Base-by-base conservation (phyloP, 2,113 vertebrate species). In the Ibidorhyncha struthersii region DNA sequence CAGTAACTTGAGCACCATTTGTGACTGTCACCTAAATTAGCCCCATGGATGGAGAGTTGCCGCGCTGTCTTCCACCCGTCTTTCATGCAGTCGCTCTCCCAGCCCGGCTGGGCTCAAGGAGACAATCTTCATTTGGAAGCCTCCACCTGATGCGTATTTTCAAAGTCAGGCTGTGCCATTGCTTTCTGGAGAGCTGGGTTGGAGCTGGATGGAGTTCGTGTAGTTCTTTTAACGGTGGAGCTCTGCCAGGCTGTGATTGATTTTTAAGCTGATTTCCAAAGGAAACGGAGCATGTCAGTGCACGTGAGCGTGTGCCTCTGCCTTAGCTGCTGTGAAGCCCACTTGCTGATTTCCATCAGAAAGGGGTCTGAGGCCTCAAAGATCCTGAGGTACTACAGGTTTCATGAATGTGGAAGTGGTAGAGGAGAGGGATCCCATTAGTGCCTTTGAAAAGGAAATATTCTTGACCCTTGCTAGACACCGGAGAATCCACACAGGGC, bases 271-370 rank as follows among this genome's bases (percentile, higher is more conserved):
- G 0, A 6, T 80, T 81, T 73, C 63, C 69, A n/a, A 32, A 86
- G 76, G 50, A 66, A 53, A 6, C 0, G 0, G 70, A 61, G 17
- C 8, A 0, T 40, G 63, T 38, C 21, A 1, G 40, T 8, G 20
- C 69, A 23, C 9, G 8, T 10, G 52, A 50, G 81, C 0, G 16
- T 8, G 61, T 10, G 22, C 29, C 30, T 22, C 81, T 52, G 25
- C 62, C 49, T 0, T 16, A 6, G 12, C 13, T 29, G 21, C 66
- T 3, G 1, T 12, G 29, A 59, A 65, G 49, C 36, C 36, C 43
- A 5, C 34, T 13, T 26, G 4, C 27, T 16, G 32, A 25, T 25
- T 40, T 18, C 72, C 52, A 9, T 43, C 56, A 27, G 61, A 32
- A 52, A 4, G 55, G 47, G 25, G 10, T 21, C 59, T 38, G 52